Conservation (phyloP, 2,888 invertebrate species). For the Minunthozetes semirufus region DNA sequence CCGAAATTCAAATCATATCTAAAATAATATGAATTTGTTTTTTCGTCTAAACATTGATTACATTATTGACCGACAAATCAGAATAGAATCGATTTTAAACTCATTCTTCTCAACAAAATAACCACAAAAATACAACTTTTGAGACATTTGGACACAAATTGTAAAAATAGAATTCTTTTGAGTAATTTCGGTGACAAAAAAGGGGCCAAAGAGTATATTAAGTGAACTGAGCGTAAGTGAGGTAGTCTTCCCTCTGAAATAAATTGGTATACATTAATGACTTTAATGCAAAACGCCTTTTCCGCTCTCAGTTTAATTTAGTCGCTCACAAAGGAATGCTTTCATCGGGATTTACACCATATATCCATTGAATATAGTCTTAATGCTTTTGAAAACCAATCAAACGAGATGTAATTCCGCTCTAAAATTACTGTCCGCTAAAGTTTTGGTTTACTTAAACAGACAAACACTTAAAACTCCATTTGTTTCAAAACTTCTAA, state of each 20-base stretch:
- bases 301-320: conserved; percentile 13
- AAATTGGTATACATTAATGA: conserved; percentile 1
- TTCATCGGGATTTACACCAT: neutral
- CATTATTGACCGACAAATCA: neutral
- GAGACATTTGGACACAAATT: no score
- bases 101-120: no score
- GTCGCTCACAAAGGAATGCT: neutral
- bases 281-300: conserved; percentile 11
- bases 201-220: neutral
- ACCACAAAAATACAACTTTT: no score
- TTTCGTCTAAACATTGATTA: neutral
- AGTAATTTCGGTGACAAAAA: no score
- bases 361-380: neutral
- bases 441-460: no score
- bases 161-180: no score
- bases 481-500: neutral
- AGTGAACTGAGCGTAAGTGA: neutral
- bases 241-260: neutral
- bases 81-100: neutral
- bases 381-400: conserved; percentile 8
- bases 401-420: neutral
- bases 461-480: neutral
- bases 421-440: neutral
- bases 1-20: neutral
- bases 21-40: neutral